Evolutionary conservation across 2,888 invertebrate species (phyloP).

Genomic region (Tetramorium bicarinatum): DNA sequence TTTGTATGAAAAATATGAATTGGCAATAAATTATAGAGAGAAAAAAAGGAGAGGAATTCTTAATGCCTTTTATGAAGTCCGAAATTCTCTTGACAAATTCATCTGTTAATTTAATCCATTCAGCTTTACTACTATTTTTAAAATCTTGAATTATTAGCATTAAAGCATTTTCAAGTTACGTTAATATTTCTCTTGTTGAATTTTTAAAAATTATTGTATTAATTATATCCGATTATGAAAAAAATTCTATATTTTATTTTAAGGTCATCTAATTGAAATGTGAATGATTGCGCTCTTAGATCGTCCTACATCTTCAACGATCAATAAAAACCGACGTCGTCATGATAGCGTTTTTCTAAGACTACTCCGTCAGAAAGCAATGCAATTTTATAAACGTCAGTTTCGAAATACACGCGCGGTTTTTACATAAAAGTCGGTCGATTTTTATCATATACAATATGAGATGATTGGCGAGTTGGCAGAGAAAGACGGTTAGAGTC

Average conservation of each 20-base stretch:
- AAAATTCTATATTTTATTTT: not conserved
- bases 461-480: slow-evolving; percentile 28
- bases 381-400: not conserved
- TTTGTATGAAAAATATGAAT: slow-evolving; percentile 18
- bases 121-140: too few species aligned
- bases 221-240: not conserved
- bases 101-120: not conserved
- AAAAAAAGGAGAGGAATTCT: not conserved
- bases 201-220: not conserved
- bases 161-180: not conserved
- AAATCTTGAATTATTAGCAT: not conserved
- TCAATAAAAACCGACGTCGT: slow-evolving; percentile 6
- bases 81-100: not conserved
- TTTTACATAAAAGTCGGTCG: not conserved
- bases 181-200: not conserved
- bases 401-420: slow-evolving; percentile 3
- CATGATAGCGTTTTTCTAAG: not conserved
- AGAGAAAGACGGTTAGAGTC: slow-evolving; percentile 59
- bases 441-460: slow-evolving; percentile 32
- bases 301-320: not conserved
- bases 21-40: not conserved
- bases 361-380: not conserved
- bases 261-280: not conserved
- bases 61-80: not conserved
- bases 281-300: not conserved